Conservation (phyloP, 2,113 vertebrate genomes). For the Trogon melanurus region DNA sequence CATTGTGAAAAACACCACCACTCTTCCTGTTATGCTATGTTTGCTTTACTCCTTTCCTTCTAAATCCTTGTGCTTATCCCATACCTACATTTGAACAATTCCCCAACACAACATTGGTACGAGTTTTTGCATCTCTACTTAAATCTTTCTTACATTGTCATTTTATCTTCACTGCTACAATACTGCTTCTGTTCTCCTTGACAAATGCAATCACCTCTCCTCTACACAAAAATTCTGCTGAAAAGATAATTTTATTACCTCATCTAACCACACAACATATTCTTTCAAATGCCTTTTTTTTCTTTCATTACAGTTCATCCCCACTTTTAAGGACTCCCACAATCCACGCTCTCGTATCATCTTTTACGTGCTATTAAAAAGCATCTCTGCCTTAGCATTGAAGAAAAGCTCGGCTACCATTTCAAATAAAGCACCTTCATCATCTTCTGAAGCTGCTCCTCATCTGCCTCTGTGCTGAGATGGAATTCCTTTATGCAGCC, state of each 20-base stretch:
- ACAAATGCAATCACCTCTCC: not conserved
- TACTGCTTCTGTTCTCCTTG: not conserved
- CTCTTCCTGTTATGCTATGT: not conserved
- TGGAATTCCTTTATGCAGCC: not conserved
- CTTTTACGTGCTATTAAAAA: not conserved
- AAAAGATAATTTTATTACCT: not conserved
- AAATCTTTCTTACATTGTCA: not conserved
- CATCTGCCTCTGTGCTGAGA: not conserved
- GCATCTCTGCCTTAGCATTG: not conserved
- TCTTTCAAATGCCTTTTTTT: not conserved
- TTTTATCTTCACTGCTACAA: not conserved
- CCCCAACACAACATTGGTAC: not conserved
- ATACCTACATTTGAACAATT: not conserved
- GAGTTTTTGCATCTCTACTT: not conserved
- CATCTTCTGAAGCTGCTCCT: not conserved
- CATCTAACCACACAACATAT: not conserved
- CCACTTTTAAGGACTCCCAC: not conserved
- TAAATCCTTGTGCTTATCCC: not conserved
- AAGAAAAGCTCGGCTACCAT: not conserved
- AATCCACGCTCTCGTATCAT: not conserved
- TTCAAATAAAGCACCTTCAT: not conserved
- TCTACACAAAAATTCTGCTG: not conserved
- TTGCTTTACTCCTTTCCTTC: not conserved
- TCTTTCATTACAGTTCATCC: not conserved
- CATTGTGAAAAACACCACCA: not conserved